Percentiles rank a stretch among this genome's conserved stretches.
Evolutionary conservation across 2,113 vertebrate species (phyloP).

Genomic region (Lethenteron camtschaticum): DNA sequence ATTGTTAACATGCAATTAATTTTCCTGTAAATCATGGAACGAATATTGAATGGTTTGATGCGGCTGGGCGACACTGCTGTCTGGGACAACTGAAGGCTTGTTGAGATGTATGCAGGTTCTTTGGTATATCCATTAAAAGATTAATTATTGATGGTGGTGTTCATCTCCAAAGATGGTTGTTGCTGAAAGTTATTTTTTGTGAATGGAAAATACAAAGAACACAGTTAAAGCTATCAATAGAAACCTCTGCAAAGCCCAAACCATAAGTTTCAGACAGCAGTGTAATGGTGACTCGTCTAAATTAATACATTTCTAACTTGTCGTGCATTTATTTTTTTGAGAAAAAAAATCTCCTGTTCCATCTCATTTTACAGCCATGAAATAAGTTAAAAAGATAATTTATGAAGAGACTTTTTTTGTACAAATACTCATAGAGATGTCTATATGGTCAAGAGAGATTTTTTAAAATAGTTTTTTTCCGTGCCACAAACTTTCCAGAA

Average conservation of each 20-base stretch:
- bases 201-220: conserved; percentile 4
- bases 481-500: background rate
- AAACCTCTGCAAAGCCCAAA: no score
- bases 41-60: background rate
- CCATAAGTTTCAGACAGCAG: background rate
- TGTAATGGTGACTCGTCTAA: background rate
- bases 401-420: conserved; percentile 4
- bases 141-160: background rate
- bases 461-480: background rate
- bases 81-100: conserved; percentile 1
- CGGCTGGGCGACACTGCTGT: background rate
- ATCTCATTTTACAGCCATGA: conserved; percentile 5
- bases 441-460: conserved; percentile 6
- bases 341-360: background rate
- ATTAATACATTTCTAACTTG: background rate
- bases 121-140: background rate
- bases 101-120: background rate
- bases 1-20: background rate
- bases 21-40: background rate
- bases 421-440: conserved; percentile 3
- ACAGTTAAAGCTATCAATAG: background rate
- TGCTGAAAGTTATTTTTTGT: background rate
- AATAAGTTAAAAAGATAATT: background rate
- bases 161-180: no score
- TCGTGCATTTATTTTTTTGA: background rate